These are phyloP conservation scores for Dicerorhinus sumatrensis DNA, from an alignment of 2,113 vertebrate species.

Conservation along the genomic window DNA sequence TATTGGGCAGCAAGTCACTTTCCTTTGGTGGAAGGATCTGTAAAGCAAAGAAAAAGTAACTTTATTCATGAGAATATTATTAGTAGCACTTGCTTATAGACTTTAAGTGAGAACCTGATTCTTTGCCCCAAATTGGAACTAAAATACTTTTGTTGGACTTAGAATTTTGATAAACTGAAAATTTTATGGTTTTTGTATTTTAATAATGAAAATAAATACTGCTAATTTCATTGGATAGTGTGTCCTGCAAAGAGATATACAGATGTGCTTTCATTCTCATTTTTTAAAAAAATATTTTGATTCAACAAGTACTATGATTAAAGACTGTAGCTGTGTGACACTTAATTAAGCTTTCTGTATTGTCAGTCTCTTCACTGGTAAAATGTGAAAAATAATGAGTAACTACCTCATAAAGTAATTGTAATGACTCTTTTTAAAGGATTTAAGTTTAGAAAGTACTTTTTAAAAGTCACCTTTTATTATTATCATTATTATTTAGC, in stretches of 20 bases:
- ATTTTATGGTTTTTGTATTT: neutral
- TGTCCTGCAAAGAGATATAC: neutral
- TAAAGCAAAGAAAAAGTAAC: neutral
- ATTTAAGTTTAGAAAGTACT: neutral
- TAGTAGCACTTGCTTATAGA: neutral
- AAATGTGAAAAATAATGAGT: neutral
- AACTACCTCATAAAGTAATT: neutral
- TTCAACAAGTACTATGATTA: neutral
- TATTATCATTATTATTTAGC: neutral
- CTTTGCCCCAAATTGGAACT: neutral
- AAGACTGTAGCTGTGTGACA: neutral
- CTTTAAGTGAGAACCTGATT: neutral
- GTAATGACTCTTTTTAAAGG: neutral
- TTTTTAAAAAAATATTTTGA: neutral
- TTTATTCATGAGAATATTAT: constrained; percentile 1
- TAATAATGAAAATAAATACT: neutral
- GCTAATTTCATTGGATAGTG: neutral
- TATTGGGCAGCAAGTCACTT: constrained; percentile 18
- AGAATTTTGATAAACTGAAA: neutral
- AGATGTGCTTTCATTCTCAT: neutral
- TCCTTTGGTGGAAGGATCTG: neutral
- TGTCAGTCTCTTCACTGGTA: neutral
- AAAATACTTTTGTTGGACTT: neutral
- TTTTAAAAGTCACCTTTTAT: neutral
- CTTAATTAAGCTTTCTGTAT: neutral